A percentile compares a stretch with the other conserved stretches of the same genome.
phyloP scores from a whole-genome alignment of 1,140 invertebrate species.

The Ganaspis sp. region DNA sequence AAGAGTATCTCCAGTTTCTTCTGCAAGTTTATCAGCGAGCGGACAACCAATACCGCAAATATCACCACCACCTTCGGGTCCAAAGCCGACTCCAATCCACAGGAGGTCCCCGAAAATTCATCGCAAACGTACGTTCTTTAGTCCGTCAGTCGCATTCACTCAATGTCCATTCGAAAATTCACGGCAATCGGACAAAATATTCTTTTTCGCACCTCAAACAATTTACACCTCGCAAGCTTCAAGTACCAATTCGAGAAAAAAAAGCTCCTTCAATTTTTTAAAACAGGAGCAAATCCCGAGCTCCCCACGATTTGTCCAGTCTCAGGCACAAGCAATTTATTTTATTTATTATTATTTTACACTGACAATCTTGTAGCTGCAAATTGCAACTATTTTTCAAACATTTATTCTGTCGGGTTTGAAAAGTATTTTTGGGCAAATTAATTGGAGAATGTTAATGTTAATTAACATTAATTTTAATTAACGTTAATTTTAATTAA shows the following conservation, averaged over 20 bases:
- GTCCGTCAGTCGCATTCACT: slow-evolving; percentile 51
- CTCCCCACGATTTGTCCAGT: background rate
- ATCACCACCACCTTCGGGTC: slow-evolving; percentile 66
- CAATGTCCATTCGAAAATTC: slow-evolving; percentile 14
- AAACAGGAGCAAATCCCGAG: background rate
- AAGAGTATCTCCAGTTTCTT: slow-evolving; percentile 65
- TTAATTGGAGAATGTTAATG: too few species aligned
- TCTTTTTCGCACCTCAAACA: background rate
- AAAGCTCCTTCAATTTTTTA: background rate
- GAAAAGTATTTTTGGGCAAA: too few species aligned
- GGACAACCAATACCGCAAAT: slow-evolving; percentile 63
- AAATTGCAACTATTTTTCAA: background rate
- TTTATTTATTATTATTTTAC: too few species aligned
- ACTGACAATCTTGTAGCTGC: background rate
- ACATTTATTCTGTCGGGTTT: too few species aligned
- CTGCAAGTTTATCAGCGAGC: slow-evolving; percentile 57
- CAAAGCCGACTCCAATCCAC: slow-evolving; percentile 66
- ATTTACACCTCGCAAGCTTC: background rate
- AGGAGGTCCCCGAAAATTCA: slow-evolving; percentile 67
- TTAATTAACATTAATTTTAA: too few species aligned
- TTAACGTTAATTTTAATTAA: too few species aligned
- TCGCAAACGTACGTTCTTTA: slow-evolving; percentile 69
- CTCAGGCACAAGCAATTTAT: background rate
- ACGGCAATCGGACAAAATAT: background rate
- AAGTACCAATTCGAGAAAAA: background rate